These are phyloP conservation scores for Perithous albicinctus DNA, from an alignment of 2,888 invertebrate species.

Conservation along the genomic window DNA sequence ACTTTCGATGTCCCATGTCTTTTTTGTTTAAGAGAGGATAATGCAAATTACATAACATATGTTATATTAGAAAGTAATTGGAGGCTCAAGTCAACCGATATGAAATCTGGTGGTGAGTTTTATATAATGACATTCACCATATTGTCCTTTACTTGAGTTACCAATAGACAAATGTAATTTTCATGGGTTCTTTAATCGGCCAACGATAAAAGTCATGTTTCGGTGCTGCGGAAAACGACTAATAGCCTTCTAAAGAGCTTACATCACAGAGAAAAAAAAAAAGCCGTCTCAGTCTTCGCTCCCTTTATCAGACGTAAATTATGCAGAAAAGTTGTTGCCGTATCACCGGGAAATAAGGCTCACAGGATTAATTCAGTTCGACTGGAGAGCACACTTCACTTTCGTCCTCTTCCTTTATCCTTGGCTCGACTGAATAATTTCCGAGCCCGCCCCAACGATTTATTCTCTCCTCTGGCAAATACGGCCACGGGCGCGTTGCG, in stretches of 20 bases:
- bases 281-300: neutral
- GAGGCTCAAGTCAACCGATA: too few relatives aligned
- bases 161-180: neutral
- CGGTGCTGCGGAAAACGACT: neutral
- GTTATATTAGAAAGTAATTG: too few relatives aligned
- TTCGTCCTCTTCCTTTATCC: conserved; percentile 17
- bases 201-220: neutral
- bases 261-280: conserved; percentile 5
- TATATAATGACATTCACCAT: too few relatives aligned
- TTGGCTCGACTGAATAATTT: conserved; percentile 54
- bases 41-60: too few relatives aligned
- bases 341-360: conserved; percentile 25
- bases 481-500: neutral
- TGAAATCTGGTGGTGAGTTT: too few relatives aligned
- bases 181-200: neutral
- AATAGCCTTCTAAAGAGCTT: conserved; percentile 8
- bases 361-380: conserved; percentile 41
- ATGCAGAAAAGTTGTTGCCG: conserved; percentile 30
- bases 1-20: too few relatives aligned
- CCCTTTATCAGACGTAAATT: conserved; percentile 23
- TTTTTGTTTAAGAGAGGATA: too few relatives aligned
- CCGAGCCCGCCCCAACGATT: conserved; percentile 33
- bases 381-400: conserved; percentile 26
- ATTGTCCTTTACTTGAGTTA: too few relatives aligned
- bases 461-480: conserved; percentile 24